phyloP scores from a whole-genome alignment of 2,797 vertebrate genomes.

The Acipenser oxyrinchus region DNA sequence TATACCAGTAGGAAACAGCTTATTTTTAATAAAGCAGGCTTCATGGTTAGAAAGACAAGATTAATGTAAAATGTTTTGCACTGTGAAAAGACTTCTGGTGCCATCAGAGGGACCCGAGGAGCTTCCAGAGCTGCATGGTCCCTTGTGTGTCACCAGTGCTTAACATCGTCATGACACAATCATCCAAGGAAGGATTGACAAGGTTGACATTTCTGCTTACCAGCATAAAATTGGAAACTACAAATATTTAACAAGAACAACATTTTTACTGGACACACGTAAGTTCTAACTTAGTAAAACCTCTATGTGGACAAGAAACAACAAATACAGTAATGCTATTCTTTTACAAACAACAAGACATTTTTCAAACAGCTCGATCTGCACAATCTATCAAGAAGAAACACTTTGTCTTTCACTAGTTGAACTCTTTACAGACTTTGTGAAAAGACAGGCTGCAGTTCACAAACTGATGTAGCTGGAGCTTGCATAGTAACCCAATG shows the following conservation, averaged over 20 bases:
- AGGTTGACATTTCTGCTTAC: neutral
- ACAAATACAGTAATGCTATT: conserved; percentile 60
- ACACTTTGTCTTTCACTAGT: no score
- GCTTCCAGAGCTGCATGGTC: neutral
- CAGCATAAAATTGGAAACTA: neutral
- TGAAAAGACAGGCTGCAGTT: no score
- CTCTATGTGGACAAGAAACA: neutral
- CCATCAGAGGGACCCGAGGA: neutral
- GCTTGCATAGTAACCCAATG: no score
- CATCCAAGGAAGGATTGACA: neutral
- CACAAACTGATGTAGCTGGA: no score
- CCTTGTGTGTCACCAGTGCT: neutral
- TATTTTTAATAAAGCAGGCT: neutral
- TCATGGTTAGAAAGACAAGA: neutral
- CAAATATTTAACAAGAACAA: neutral
- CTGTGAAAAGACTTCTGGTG: neutral
- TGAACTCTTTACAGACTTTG: no score
- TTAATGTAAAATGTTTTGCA: conserved; percentile 1
- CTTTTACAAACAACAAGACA: conserved; percentile 30
- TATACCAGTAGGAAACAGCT: conserved; percentile 3
- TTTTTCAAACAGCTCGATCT: no score
- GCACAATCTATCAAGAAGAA: no score
- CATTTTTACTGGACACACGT: neutral
- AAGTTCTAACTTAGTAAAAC: neutral
- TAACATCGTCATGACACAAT: neutral